Evolutionary conservation across 2,797 vertebrate genomes (phyloP), one percentile per base, ranked within the genome.

Genomic region (Discoglossus pictus): DNA sequence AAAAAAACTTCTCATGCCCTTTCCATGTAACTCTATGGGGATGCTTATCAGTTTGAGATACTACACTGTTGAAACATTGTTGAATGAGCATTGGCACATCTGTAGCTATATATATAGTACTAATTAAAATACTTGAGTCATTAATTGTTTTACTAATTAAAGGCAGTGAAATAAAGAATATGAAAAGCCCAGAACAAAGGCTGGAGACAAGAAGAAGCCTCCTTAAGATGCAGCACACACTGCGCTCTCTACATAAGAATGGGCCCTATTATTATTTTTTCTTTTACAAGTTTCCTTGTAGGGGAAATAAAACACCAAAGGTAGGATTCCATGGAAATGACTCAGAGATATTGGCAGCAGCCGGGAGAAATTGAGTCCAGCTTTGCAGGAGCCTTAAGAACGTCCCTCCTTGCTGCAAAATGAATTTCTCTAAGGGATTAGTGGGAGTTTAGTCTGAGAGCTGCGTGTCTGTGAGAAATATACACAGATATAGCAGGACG

Each of bases 291-390:
- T 92, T 89, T 88, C 88, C 90, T 91, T 92, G 88, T 89, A 89
- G 89, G 90, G 88, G 85, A 91, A 94, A 91, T 83, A 86, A 91
- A 89, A 82, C 86, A 58, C 83, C 85, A 83, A 92, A 93, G 90
- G 89, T 93, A 90, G 87, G 84, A 94, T 94, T 94, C 90, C 92
- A 90, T 92, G 91, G 90, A 82, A 86, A 82, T 88, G 87, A 91
- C 87, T 92, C 92, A 90, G 85, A 85, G 84, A 85, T 89, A 87
- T 84, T 91, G 88, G 88, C 89, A 90, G 81, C 53, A 38, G 81
- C 75, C 71, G 74, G 72, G n/a, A 75, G 81, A 86, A 87, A 86
- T 83, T 77, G 65, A 82, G 85, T 86, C 88, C 82, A 90, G 83
- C 81, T 79, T 81, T 23, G 50, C 75, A 81, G 70, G 73, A 79